Conservation (phyloP, 1,140 invertebrate genomes). For the Aphaenogaster ashmeadi region DNA sequence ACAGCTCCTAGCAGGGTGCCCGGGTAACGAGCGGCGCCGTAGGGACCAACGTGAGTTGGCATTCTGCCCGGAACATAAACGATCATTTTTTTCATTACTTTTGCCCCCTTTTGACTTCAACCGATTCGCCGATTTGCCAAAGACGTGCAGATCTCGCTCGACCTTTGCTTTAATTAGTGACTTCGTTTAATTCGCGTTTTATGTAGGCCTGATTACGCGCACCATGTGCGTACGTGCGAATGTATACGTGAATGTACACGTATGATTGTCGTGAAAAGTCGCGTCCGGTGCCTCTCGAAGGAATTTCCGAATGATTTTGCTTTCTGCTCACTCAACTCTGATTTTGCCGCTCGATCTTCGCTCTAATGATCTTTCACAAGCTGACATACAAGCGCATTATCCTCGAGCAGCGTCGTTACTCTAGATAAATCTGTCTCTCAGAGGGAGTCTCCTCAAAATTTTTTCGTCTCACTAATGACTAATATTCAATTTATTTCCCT, state of each 20-base stretch:
- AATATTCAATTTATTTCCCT: slow-evolving; percentile 16
- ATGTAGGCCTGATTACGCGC: slow-evolving; percentile 28
- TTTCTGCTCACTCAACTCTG: slow-evolving; percentile 20
- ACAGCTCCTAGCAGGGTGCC: slow-evolving; percentile 80
- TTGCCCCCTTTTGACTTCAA: slow-evolving; percentile 23
- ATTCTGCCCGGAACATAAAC: slow-evolving; percentile 87
- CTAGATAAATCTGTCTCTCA: neutral
- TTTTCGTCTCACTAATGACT: neutral
- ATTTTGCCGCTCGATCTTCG: slow-evolving; percentile 8
- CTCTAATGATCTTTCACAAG: slow-evolving; percentile 48
- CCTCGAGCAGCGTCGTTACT: slow-evolving; percentile 1
- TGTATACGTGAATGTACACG: neutral
- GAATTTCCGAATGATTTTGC: slow-evolving; percentile 26
- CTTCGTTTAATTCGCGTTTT: slow-evolving; percentile 59
- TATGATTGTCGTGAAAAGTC: slow-evolving; percentile 2
- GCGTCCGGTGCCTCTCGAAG: neutral
- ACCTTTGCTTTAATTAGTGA: slow-evolving; percentile 44
- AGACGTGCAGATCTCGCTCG: slow-evolving; percentile 71
- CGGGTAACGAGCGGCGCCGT: slow-evolving; percentile 84
- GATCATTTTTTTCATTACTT: slow-evolving; percentile 81
- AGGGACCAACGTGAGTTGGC: slow-evolving; percentile 84
- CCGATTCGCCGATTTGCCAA: slow-evolving; percentile 48
- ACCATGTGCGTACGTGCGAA: neutral
- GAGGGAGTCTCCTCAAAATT: neutral
- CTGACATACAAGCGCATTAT: slow-evolving; percentile 4